Evolutionary conservation across 2,797 vertebrate species (phyloP), one percentile per base, ranked within the genome.

Genomic region (Bovichtus variegatus): DNA sequence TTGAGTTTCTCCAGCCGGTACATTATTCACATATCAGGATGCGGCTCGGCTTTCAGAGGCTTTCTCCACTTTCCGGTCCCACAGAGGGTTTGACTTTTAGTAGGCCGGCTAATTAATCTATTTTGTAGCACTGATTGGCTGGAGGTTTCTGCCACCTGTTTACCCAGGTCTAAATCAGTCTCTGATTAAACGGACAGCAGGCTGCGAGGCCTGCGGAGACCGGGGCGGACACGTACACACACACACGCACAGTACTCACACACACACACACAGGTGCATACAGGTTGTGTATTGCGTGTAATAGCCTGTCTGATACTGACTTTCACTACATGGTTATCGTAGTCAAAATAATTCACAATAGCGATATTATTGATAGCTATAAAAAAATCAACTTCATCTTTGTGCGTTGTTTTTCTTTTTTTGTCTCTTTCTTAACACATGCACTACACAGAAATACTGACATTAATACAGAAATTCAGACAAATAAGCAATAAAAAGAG

Each of bases 91-190:
- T 62, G 82, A 87, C 86, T 83, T 84, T 76, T 86, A 59, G 83
- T 46, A 77, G 81, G 85, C 80, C 73, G 75, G 77, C 80, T 93
- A 92, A 93, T 92, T 89, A 90, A 93, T 92, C 87, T 63, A 82
- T 89, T 90, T 89, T 93, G 91, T 91, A 77, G 44, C 81, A 31
- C 83, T 94, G 90, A 93, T 94, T 93, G 92, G 90, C 85, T 92
- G 84, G 90, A 91, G 91, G 82, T 88, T 91, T 90, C 84, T 71
- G 81, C 92, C 91, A 93, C 91, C 92, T 94, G 93, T 93, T 94
- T 93, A 93, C 82, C 66, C 83, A 86, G 83, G 82, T 87, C 84
- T 87, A 86, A 92, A 92, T 92, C 90, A 92, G 85, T 51, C 57
- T 86, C 75, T 92, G 87, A 93, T 92, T 93, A 88, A 92, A 83